Conservation (phyloP, 2,797 vertebrate genomes). For the Cyclopterus lumpus region DNA sequence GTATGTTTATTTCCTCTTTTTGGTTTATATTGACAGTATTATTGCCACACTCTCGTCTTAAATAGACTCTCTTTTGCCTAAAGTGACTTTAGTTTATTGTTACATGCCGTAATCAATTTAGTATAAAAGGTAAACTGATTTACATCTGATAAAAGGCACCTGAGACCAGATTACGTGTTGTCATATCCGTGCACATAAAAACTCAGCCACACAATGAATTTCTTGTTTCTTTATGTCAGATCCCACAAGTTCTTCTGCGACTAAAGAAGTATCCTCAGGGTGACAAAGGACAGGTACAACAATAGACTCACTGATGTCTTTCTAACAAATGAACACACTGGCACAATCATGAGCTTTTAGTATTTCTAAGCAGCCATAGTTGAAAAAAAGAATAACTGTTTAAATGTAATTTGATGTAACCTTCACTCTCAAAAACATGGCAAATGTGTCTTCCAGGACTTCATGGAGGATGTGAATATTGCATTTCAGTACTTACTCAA, state of each 20-base stretch:
- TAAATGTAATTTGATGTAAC: not conserved
- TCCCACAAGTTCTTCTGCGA: slow-evolving; percentile 94
- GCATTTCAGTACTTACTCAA: slow-evolving; percentile 96
- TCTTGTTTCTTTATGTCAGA: slow-evolving; percentile 78
- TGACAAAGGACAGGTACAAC: slow-evolving; percentile 88
- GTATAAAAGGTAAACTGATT: not conserved
- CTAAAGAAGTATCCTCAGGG: slow-evolving; percentile 94
- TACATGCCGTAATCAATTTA: not conserved
- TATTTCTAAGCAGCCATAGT: not conserved
- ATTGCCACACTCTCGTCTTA: not conserved
- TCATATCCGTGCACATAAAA: not conserved
- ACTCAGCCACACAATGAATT: not conserved
- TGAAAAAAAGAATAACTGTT: not conserved
- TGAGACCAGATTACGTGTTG: not conserved
- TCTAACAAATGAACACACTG: not conserved
- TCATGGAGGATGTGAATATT: slow-evolving; percentile 93
- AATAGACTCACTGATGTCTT: not conserved
- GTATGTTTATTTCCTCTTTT: not conserved
- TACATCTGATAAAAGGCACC: not conserved
- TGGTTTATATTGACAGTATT: not conserved
- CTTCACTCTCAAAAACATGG: not conserved
- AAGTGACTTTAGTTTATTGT: not conserved
- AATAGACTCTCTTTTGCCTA: not conserved
- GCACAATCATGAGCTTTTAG: not conserved
- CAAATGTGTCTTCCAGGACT: slow-evolving; percentile 84